Base-by-base conservation (phyloP, 37 sponge, comb jelly and placozoan genomes). In the Eunapius fragilis region DNA sequence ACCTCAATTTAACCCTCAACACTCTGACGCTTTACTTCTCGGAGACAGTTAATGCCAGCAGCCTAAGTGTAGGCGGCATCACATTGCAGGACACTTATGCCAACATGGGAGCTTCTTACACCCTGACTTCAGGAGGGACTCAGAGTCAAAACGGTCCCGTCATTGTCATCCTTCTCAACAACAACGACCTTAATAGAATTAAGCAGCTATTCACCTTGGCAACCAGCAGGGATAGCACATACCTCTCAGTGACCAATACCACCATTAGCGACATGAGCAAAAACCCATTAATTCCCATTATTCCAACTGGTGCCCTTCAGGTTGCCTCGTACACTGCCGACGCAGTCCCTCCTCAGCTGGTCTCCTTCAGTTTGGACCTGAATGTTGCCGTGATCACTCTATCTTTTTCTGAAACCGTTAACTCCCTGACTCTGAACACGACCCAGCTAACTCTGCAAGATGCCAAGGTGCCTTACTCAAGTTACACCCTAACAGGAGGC, bases 371-470 rank as follows among this genome's bases (percentile, higher is more conserved):
- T 32, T 73, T 97, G 13, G 93, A 97, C 80, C 41, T 97, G 80
- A 91, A 92, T 88, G 87, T 88, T 23, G 70, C 95, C 22, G 85
- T 85, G 2, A 78, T 97, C 19, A 93, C 93, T 0, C 68, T 97
- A 31, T 92, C 38, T 67, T 97, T 97, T 80, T 88, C 91, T 49
- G 97, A 97, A 72, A 94, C 97, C 13, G 95, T 94, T 12, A 90
- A 95, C 49, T 75, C 78, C 31, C 73, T 85, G 26, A 88, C 88
- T 19, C 74, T 97, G 3, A 79, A 70, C 70, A 71, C 83, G 22
- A 76, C 70, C 10, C 84, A 79, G 6, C 85, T 97, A 48, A 90
- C 86, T 27, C 83, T 97, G 26, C 95, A 97, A 75, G 92, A 94
- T 81, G 80, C 75, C 2, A 38, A 5, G 33, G 70, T 67, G 24